These are phyloP conservation scores for Scomber colias DNA, from an alignment of 2,113 vertebrate genomes.

Conservation along the genomic window DNA sequence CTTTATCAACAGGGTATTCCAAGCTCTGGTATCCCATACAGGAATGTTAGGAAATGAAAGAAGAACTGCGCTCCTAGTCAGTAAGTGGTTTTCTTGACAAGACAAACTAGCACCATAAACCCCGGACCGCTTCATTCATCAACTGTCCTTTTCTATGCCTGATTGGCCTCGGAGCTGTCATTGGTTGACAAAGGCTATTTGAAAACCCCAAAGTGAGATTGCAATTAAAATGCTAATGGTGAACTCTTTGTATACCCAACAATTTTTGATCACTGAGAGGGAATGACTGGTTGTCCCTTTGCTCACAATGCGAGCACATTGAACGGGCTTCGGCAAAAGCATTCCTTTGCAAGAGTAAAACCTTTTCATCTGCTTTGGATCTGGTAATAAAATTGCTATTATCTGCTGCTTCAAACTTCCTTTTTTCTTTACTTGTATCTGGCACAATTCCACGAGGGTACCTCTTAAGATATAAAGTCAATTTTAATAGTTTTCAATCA, in stretches of 20 bases:
- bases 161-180: constrained; percentile 63
- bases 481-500: background rate
- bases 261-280: constrained; percentile 51
- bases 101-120: constrained; percentile 70
- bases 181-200: constrained; percentile 60
- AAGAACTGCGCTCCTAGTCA: constrained; percentile 42
- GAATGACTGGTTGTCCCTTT: constrained; percentile 21
- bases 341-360: constrained; percentile 37
- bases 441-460: background rate
- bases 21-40: constrained; percentile 33
- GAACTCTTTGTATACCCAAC: constrained; percentile 44
- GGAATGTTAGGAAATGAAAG: constrained; percentile 54
- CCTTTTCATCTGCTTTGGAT: constrained; percentile 27
- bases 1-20: constrained; percentile 58
- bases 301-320: constrained; percentile 37
- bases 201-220: constrained; percentile 63
- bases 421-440: background rate
- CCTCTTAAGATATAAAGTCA: background rate
- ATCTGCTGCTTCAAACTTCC: constrained; percentile 3
- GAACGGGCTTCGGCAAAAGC: constrained; percentile 11
- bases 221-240: constrained; percentile 79
- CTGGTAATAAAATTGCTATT: background rate
- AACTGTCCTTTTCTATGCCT: constrained; percentile 35
- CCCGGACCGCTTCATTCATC: constrained; percentile 54
- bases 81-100: constrained; percentile 53